A percentile compares a stretch with the other conserved stretches of the same genome.
phyloP scores from a whole-genome alignment of 64 coral and sea anemone genomes.

The Exaiptasia diaphana region DNA sequence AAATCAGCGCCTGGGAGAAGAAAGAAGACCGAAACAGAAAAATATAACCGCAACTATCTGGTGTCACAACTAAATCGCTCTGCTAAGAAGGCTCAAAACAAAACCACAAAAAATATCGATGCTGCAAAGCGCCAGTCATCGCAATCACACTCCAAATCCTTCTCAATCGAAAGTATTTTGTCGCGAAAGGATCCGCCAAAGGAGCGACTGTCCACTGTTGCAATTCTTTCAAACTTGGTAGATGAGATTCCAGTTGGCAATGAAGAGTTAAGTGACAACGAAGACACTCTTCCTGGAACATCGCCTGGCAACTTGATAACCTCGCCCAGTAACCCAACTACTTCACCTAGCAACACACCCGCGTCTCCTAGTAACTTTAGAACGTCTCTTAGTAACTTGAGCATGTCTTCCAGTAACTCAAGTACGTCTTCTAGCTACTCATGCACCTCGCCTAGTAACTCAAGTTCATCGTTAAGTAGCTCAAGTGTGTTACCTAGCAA shows the following conservation, averaged over 20 bases:
- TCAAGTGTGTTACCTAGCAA: no score
- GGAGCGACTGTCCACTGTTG: neutral
- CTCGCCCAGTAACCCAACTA: neutral
- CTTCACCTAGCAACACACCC: neutral
- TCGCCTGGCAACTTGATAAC: neutral
- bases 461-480: no score
- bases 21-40: conserved; percentile 74
- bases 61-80: neutral
- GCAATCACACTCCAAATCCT: neutral
- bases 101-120: neutral
- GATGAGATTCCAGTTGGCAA: neutral
- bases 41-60: neutral
- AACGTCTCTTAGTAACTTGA: neutral
- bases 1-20: conserved; percentile 68
- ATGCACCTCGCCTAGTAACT: neutral
- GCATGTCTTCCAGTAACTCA: neutral
- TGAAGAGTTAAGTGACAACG: neutral
- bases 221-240: neutral
- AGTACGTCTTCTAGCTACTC: neutral
- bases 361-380: neutral
- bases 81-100: neutral
- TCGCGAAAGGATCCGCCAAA: conserved; percentile 53
- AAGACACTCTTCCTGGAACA: neutral
- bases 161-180: conserved; percentile 59
- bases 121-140: neutral